phyloP scores from a whole-genome alignment of 2,797 vertebrate species.

The Euphonia xanthogaster region DNA sequence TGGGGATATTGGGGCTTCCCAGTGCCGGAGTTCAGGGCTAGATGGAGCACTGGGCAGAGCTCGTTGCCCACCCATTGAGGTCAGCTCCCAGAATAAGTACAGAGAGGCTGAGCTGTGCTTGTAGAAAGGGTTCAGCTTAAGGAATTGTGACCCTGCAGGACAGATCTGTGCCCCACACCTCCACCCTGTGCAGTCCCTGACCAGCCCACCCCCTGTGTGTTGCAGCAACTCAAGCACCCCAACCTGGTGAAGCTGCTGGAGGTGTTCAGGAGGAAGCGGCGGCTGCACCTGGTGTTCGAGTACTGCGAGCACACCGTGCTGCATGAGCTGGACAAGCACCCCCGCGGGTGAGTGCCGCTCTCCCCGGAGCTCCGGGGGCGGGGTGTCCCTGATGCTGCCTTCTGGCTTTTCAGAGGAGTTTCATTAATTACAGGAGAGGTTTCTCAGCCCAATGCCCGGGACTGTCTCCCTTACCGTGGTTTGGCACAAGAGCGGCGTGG shows the following conservation, averaged over 20 bases:
- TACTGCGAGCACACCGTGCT: slow-evolving; percentile 96
- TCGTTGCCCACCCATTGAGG: neutral
- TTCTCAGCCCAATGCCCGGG: neutral
- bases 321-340: slow-evolving; percentile 89
- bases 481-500: neutral
- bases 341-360: slow-evolving; percentile 83
- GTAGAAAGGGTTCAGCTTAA: neutral
- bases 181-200: neutral
- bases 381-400: neutral
- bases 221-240: slow-evolving; percentile 93
- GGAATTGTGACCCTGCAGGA: neutral
- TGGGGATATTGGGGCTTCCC: neutral
- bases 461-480: neutral
- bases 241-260: slow-evolving; percentile 95
- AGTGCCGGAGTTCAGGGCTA: neutral
- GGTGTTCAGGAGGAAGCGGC: slow-evolving; percentile 90
- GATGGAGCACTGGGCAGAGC: neutral
- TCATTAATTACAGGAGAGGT: neutral
- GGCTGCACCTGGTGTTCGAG: slow-evolving; percentile 93
- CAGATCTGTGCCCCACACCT: rapidly evolving
- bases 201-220: neutral
- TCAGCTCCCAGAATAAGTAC: neutral
- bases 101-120: neutral
- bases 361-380: too few relatives aligned
- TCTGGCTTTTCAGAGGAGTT: neutral